Evolutionary conservation across 2,113 vertebrate genomes (phyloP).

Genomic region (Actinemys pallida): DNA sequence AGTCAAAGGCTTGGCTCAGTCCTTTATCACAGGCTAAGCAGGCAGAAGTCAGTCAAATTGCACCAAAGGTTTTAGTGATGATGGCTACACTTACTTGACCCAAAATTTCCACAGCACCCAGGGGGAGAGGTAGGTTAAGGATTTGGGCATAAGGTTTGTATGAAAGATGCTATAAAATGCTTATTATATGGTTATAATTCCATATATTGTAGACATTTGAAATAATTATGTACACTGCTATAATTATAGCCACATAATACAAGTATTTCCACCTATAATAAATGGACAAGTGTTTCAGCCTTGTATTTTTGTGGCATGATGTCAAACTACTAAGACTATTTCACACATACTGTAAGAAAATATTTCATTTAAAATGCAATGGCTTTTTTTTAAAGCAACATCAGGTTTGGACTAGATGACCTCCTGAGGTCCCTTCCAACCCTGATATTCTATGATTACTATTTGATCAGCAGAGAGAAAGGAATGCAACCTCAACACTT

Average conservation of each 20-base stretch:
- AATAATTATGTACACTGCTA: background rate
- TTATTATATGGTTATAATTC: background rate
- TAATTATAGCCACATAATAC: background rate
- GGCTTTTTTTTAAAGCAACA: too few relatives aligned
- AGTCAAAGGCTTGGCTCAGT: background rate
- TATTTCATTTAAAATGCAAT: too few relatives aligned
- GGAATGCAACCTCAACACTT: background rate
- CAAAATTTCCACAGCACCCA: slow-evolving; percentile 4
- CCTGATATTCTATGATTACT: too few relatives aligned
- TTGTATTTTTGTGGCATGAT: background rate
- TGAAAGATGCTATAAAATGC: background rate
- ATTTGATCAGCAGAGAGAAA: too few relatives aligned
- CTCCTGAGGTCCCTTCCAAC: too few relatives aligned
- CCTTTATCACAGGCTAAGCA: background rate
- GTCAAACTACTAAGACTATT: background rate
- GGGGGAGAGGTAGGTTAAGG: background rate
- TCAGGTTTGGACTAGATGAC: too few relatives aligned
- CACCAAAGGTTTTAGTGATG: background rate
- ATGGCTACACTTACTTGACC: background rate
- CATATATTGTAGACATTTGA: background rate
- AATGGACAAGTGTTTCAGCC: background rate
- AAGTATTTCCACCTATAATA: background rate
- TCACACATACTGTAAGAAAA: background rate
- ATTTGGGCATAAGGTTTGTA: background rate
- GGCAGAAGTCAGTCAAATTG: background rate